Evolutionary conservation across 2,888 invertebrate genomes (phyloP).

Genomic region (Callimorpha dominula): DNA sequence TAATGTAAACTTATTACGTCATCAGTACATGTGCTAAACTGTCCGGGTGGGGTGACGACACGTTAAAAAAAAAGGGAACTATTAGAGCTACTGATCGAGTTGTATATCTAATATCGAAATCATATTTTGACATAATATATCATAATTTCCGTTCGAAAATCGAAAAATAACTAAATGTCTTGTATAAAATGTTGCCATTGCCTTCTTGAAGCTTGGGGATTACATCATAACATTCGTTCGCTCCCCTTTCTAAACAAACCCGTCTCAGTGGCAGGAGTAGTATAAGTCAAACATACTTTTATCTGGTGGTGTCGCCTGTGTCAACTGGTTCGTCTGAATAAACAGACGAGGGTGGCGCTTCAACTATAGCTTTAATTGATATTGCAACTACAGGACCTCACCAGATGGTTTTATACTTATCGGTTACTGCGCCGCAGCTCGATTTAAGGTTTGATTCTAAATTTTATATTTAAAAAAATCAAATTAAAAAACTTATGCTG

Average conservation of each 20-base stretch:
- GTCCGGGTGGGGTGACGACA: too few species aligned
- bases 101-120: not conserved
- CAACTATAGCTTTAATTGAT: constrained; percentile 75
- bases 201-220: constrained; percentile 44
- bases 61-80: too few species aligned
- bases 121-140: not conserved
- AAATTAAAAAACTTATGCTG: not conserved
- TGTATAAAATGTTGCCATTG: constrained; percentile 18
- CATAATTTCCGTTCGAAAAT: constrained; percentile 5
- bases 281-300: constrained; percentile 81
- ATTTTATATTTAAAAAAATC: not conserved
- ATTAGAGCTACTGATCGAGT: constrained; percentile 1
- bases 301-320: constrained; percentile 75
- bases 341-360: constrained; percentile 77
- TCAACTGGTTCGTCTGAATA: constrained; percentile 74
- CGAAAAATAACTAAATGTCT: constrained; percentile 10
- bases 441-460: not conserved
- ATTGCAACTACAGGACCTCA: constrained; percentile 62
- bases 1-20: not conserved
- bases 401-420: constrained; percentile 63
- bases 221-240: constrained; percentile 52
- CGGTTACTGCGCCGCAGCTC: constrained; percentile 14
- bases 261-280: constrained; percentile 74
- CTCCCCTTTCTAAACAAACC: constrained; percentile 64
- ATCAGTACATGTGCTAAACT: not conserved